Evolutionary conservation across 2,888 invertebrate species (phyloP).

Genomic region (Creontiades dilutus): DNA sequence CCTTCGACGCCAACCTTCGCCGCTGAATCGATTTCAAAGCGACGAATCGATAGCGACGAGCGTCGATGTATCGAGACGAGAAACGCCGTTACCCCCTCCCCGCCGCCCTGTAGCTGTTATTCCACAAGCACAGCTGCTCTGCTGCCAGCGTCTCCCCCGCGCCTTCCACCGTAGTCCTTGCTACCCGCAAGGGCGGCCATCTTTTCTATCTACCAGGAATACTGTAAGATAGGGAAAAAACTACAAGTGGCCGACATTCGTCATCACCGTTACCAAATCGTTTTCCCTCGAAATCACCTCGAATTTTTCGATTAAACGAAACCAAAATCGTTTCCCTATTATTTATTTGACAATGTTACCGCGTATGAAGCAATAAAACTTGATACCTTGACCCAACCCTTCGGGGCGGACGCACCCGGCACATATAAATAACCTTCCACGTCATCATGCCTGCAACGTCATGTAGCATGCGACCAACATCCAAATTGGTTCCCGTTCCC

Average conservation of each 20-base stretch:
- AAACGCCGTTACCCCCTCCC: neutral
- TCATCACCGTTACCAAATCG: neutral
- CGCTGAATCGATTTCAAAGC: neutral
- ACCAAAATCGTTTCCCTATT: too few relatives aligned
- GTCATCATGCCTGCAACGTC: slow-evolving; percentile 19
- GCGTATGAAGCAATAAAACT: neutral
- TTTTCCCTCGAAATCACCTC: neutral
- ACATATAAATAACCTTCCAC: slow-evolving; percentile 22
- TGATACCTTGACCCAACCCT: neutral
- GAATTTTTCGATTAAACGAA: neutral
- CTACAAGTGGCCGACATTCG: neutral
- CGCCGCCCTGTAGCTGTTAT: slow-evolving; percentile 34
- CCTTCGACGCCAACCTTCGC: neutral
- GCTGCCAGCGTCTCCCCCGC: slow-evolving; percentile 10
- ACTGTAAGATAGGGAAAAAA: neutral
- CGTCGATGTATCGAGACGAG: slow-evolving; percentile 47
- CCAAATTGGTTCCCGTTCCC: slow-evolving; percentile 8
- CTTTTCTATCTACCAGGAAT: slow-evolving; percentile 44
- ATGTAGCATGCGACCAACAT: slow-evolving; percentile 6
- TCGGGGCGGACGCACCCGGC: neutral
- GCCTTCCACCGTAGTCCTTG: neutral
- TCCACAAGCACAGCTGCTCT: slow-evolving; percentile 56
- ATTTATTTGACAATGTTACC: too few relatives aligned
- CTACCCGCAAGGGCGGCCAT: slow-evolving; percentile 36
- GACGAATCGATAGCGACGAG: neutral